Evolutionary conservation across 2,797 vertebrate species (phyloP), one percentile per base, ranked within the genome.

Genomic region (Ibycter americanus): DNA sequence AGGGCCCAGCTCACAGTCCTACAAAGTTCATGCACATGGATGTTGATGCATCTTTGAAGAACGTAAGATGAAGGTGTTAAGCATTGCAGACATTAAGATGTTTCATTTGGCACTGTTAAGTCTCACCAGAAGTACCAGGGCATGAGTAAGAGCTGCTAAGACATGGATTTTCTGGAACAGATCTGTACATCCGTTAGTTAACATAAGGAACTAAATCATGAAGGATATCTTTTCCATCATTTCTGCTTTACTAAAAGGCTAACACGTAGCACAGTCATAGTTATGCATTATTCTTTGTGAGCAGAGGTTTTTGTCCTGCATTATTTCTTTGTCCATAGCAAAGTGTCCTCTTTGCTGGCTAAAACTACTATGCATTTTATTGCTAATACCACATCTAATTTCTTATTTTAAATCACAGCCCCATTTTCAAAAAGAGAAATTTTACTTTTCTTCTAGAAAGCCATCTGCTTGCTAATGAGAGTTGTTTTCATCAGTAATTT

Each of bases 381-480:
- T 6, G 3, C 83, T 97, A 96, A 87, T 91, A 92, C 95, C 44
- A 67, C 34, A 65, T 55, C 61, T 63, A 93, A 96, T 94, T 79
- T 52, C 80, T 91, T 93, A 58, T 90, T 97, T 97, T 89, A 95
- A 96, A 97, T 93, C 74, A 92, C 51, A 93, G 87, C 49, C 80
- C 84, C 70, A 11, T 58, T 92, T 97, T 90, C 74, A 72, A 89
- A 96, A 96, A 89, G 49, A 95, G 42, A 44, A 83, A 95, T 94
- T 96, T 66, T 25, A 84, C 96, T 74, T 96, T 94, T 90, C 92
- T 96, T 87, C 84, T 91, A 91, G 96, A 97, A 96, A 92, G 89
- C 91, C 88, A 97, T 96, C 96, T 97, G 90, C 78, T 94, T 97
- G 90, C 91, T 97, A 97, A 96, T 86, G 87, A 96, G 80, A 91